Evolutionary conservation across 2,113 vertebrate species (phyloP).

Genomic region (Halichoerus grypus): DNA sequence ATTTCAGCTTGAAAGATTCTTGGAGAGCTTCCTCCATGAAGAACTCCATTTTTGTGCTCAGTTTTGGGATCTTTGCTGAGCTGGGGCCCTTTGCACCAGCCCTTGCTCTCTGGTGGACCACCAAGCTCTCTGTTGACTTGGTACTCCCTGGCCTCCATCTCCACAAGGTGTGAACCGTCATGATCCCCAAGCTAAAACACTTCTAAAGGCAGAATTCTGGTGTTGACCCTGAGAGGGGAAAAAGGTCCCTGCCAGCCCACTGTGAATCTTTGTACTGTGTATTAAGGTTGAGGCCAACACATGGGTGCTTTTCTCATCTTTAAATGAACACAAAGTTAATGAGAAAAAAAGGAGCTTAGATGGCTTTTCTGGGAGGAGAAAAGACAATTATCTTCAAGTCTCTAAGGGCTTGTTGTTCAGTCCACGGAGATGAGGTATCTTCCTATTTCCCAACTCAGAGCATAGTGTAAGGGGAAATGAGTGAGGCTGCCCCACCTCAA

Average conservation of each 20-base stretch:
- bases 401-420: conserved; percentile 15
- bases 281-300: neutral
- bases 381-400: neutral
- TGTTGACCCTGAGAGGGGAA: neutral
- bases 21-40: neutral
- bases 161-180: neutral
- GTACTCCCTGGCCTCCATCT: neutral
- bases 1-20: neutral
- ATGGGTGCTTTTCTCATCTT: neutral
- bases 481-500: neutral
- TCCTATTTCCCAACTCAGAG: neutral
- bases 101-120: neutral
- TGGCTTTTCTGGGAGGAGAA: neutral
- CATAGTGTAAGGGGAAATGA: neutral
- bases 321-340: conserved; percentile 32
- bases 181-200: neutral
- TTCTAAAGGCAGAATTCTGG: neutral
- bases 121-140: neutral
- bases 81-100: neutral
- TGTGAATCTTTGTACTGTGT: neutral
- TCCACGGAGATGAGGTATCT: neutral
- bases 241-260: neutral
- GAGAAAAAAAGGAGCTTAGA: neutral
- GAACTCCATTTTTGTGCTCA: neutral
- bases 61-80: neutral